Base-by-base conservation (phyloP, 2,888 invertebrate species). In the Lycocerus yunnanus region DNA sequence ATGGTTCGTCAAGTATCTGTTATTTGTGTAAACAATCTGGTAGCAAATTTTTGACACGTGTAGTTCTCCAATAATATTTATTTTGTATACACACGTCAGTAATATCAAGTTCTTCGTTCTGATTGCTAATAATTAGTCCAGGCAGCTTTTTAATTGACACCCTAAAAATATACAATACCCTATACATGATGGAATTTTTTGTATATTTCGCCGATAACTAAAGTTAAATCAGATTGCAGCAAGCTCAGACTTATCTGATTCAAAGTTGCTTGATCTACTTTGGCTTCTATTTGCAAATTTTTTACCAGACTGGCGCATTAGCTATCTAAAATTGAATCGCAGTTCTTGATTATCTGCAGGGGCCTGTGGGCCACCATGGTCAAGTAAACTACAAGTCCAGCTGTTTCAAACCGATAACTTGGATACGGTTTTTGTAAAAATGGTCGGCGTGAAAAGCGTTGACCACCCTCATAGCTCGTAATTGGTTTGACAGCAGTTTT, bases 1-100 rank as follows among this genome's bases (percentile, higher is more conserved):
- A 82, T 81, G 83, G 81, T 81, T 81, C 81, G 77, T 78, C 80
- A 78, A 80, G 78, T 78, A 78, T 75, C 77, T 79, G 75, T 81
- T 81, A 77, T 80, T 43, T 68, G 20, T 74, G 68, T 81, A 82
- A 83, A 83, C 80, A 82, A 76, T 81, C 78, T 80, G 80, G 43
- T 43, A 43, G 43, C 73, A 77, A 77, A 79, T 78, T 78, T 74
- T 77, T 71, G 78, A 79, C 79, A 78, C 78, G 79, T 74, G 77
- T 77, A 76, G 72, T 69, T 82, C 81, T 80, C 81, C 80, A 75
- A 77, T 77, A 59, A 66, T 74, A 68, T 74, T 75, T 75, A 72
- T 59, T 58, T 74, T 27, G 61, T 58, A 20, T 60, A 15, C 43
- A 66, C 70, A 71, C 60, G 67, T 68, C 71, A 60, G n/a, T n/a